Conservation (phyloP, 37 sponge, comb jelly and placozoan species). For the Dysidea cf. avara region DNA sequence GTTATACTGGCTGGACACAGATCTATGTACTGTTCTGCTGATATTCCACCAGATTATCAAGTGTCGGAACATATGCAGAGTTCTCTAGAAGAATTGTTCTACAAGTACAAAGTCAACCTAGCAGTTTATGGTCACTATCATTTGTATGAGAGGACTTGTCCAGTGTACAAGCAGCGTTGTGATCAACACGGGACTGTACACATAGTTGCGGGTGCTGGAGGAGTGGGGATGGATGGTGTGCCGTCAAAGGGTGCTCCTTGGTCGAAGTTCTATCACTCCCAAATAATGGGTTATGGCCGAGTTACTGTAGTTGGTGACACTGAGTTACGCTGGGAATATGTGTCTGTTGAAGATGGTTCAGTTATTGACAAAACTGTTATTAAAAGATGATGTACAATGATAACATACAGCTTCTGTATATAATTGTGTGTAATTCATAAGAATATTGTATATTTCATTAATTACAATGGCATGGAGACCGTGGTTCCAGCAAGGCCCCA, state of each 20-base stretch:
- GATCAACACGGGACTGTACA: constrained; percentile 38
- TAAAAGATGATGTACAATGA: too few species aligned
- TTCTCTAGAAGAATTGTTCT: constrained; percentile 53
- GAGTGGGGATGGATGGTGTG: constrained; percentile 21
- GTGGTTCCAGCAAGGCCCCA: constrained; percentile 40
- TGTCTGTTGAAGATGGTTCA: constrained; percentile 12
- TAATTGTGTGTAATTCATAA: too few species aligned
- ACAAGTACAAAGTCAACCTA: constrained; percentile 57
- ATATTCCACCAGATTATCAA: constrained; percentile 4
- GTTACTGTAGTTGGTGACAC: constrained; percentile 14
- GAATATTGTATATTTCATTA: too few species aligned
- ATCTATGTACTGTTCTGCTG: constrained; percentile 57
- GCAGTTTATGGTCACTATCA: constrained; percentile 62
- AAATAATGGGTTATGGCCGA: constrained; percentile 29
- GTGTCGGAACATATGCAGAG: constrained; percentile 28
- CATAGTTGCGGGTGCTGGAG: constrained; percentile 59
- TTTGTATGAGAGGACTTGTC: constrained; percentile 65
- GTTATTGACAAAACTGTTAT: constrained; percentile 13
- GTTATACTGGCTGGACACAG: constrained; percentile 56
- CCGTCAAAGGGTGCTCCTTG: constrained; percentile 22
- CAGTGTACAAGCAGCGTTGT: constrained; percentile 44
- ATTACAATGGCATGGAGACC: constrained; percentile 47
- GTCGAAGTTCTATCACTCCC: constrained; percentile 25
- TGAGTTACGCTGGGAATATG: constrained; percentile 39
- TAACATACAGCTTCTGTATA: too few species aligned